Percentiles rank a stretch among this genome's conserved stretches.
Conservation (phyloP, 2,888 invertebrate genomes). For the Alloplasta piceator region DNA sequence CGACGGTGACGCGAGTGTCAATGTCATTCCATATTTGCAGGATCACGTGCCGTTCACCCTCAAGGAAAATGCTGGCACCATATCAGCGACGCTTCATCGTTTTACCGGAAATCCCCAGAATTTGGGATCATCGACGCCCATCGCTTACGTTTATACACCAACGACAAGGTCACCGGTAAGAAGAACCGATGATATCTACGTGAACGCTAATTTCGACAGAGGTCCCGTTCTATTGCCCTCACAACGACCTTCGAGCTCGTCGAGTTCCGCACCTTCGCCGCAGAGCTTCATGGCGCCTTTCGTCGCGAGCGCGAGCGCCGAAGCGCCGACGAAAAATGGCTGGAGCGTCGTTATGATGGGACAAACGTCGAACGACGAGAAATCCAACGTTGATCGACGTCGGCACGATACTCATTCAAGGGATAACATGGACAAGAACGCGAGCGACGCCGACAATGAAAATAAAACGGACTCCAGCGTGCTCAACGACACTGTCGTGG, state of each 20-base stretch:
- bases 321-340: conserved; percentile 85
- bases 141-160: conserved; percentile 88
- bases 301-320: conserved; percentile 87
- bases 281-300: conserved; percentile 88
- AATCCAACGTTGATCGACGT: conserved; percentile 47
- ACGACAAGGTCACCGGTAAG: conserved; percentile 83
- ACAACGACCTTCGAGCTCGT: conserved; percentile 80
- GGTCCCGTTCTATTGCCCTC: conserved; percentile 79
- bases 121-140: conserved; percentile 84
- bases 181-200: conserved; percentile 66
- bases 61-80: conserved; percentile 74
- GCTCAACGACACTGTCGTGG: conserved; percentile 23
- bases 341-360: conserved; percentile 85
- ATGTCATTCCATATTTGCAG: conserved; percentile 83
- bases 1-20: conserved; percentile 79
- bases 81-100: conserved; percentile 80
- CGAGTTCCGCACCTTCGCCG: conserved; percentile 83
- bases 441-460: neutral
- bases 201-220: conserved; percentile 62
- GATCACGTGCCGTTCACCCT: conserved; percentile 83
- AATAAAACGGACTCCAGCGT: conserved; percentile 13
- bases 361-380: conserved; percentile 63
- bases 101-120: conserved; percentile 63
- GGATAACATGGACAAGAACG: conserved; percentile 11
- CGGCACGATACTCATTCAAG: conserved; percentile 30